Percentiles rank a stretch among this genome's conserved stretches.
These are phyloP conservation scores for Daphoenositta chrysoptera DNA, from an alignment of 2,113 vertebrate species.

Conservation along the genomic window DNA sequence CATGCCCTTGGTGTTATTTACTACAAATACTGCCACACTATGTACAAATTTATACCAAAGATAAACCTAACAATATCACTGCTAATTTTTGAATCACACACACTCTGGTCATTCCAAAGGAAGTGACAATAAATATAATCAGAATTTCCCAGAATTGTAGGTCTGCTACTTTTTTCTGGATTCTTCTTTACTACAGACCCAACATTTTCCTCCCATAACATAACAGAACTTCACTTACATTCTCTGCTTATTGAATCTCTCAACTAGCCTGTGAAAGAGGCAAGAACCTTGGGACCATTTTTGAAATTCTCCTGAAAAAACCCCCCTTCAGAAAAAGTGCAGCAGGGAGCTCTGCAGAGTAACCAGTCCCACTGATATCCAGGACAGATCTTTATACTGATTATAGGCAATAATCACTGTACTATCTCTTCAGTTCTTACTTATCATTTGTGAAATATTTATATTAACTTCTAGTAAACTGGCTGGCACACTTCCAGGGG, in stretches of 20 bases:
- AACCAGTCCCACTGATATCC: not conserved
- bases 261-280: not conserved
- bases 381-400: not conserved
- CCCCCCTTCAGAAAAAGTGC: not conserved
- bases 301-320: not conserved
- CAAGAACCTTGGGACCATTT: not conserved
- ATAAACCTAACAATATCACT: not conserved
- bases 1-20: accelerated
- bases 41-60: not conserved
- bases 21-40: not conserved
- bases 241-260: not conserved
- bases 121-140: not conserved
- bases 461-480: not conserved
- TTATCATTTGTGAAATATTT: not conserved
- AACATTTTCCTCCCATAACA: accelerated
- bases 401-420: not conserved
- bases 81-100: not conserved
- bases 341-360: not conserved
- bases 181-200: not conserved
- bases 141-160: not conserved
- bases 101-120: not conserved
- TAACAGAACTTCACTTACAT: not conserved
- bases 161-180: not conserved
- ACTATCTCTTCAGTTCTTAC: not conserved
- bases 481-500: not conserved